Conservation (phyloP, 2,113 vertebrate species). For the Urocynchramus pylzowi region DNA sequence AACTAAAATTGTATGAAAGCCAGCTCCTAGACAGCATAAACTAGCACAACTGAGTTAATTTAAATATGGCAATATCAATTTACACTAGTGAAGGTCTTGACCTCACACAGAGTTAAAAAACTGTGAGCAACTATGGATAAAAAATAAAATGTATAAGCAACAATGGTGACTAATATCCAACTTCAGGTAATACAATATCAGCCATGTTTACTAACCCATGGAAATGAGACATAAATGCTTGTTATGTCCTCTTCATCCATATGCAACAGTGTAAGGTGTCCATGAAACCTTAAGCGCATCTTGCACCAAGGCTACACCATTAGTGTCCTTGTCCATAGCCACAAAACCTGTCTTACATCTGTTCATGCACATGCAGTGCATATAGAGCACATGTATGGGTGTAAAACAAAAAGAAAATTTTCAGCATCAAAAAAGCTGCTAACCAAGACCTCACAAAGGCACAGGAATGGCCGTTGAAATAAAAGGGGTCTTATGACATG, state of each 20-base stretch:
- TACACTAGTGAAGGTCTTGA: rapidly evolving
- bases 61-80: not conserved
- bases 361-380: rapidly evolving
- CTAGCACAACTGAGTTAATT: not conserved
- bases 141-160: not conserved
- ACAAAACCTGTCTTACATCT: not conserved
- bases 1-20: not conserved
- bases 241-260: not conserved
- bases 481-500: not conserved
- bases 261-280: not conserved
- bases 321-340: not conserved
- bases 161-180: not conserved
- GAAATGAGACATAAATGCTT: not conserved
- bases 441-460: not conserved
- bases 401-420: not conserved
- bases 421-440: not conserved
- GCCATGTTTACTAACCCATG: not conserved
- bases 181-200: not conserved
- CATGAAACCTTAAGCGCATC: not conserved
- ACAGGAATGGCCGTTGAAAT: not conserved
- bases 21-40: not conserved
- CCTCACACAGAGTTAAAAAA: not conserved
- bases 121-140: not conserved
- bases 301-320: not conserved
- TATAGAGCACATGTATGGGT: rapidly evolving